Evolutionary conservation across 2,797 vertebrate genomes (phyloP).

Genomic region (Enteromius unitaeniatus): DNA sequence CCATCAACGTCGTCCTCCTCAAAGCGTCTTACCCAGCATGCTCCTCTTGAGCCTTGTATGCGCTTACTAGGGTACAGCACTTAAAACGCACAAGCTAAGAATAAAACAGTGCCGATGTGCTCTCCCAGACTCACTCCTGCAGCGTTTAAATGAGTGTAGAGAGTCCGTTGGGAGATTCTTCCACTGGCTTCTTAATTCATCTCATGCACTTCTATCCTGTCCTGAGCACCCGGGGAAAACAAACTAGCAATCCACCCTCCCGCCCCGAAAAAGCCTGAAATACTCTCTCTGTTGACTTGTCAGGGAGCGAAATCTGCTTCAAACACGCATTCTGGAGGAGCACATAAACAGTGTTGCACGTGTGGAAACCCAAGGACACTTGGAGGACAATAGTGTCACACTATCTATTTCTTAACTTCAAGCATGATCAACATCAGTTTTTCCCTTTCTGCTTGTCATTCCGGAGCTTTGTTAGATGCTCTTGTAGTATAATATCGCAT

Average conservation of each 20-base stretch:
- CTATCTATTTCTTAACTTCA: not conserved
- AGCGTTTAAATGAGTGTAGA: constrained; percentile 44
- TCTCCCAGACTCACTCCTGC: constrained; percentile 22
- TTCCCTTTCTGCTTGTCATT: constrained; percentile 14
- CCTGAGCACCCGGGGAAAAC: constrained; percentile 11
- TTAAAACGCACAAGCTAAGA: constrained; percentile 47
- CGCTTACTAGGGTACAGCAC: constrained; percentile 31
- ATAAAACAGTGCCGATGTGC: constrained; percentile 42
- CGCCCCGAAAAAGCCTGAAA: not conserved
- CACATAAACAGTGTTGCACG: not conserved
- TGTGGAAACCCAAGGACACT: constrained; percentile 22
- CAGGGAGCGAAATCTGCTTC: not conserved
- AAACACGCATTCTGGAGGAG: constrained; percentile 1
- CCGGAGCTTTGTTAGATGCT: not conserved
- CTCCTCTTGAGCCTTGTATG: constrained; percentile 35
- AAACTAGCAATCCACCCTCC: not conserved
- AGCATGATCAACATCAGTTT: not conserved
- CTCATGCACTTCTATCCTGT: constrained; percentile 40
- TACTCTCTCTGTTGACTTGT: constrained; percentile 19
- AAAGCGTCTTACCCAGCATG: constrained; percentile 3
- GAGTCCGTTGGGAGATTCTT: constrained; percentile 41
- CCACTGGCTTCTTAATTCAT: constrained; percentile 48
- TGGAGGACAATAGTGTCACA: not conserved
- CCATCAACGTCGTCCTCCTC: not conserved
- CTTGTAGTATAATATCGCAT: not conserved